Conservation (phyloP, 2,797 vertebrate species). For the Anguilla marmorata region DNA sequence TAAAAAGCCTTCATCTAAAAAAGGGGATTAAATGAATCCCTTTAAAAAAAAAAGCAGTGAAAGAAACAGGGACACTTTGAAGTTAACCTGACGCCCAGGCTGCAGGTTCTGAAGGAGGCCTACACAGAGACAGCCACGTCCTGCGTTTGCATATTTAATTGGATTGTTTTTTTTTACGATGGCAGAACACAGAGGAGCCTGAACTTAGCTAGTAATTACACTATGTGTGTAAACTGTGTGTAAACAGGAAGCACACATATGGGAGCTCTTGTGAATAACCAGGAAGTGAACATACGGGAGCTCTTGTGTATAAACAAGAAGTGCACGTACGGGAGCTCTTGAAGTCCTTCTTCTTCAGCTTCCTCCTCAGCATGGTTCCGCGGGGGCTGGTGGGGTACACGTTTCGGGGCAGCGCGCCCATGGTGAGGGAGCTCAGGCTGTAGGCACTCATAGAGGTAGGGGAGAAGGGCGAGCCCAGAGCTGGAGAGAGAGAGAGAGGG, state of each 20-base stretch:
- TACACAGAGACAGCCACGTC: neutral
- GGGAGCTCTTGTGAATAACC: neutral
- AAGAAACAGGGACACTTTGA: constrained; percentile 6
- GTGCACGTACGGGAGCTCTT: constrained; percentile 91
- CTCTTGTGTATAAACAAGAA: constrained; percentile 1
- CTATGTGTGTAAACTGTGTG: constrained; percentile 21
- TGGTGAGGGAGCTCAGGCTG: constrained; percentile 96
- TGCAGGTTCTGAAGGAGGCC: neutral
- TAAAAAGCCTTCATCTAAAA: neutral
- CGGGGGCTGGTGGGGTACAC: constrained; percentile 95
- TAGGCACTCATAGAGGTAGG: constrained; percentile 95
- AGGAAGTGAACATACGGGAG: neutral
- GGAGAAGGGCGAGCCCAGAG: constrained; percentile 81
- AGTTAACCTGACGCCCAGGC: neutral
- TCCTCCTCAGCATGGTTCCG: constrained; percentile 92
- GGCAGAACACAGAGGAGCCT: constrained; percentile 41
- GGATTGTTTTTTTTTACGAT: constrained; percentile 31
- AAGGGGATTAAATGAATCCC: neutral
- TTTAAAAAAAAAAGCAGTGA: neutral
- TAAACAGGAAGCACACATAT: neutral
- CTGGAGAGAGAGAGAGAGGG: constrained; percentile 47
- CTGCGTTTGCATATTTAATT: constrained; percentile 37
- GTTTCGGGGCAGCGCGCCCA: constrained; percentile 92
- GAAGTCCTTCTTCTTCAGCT: constrained; percentile 97
- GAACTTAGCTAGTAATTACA: constrained; percentile 51